These are phyloP conservation scores for Diadumene lineata DNA, from an alignment of 92 coral and sea anemone genomes.

Conservation along the genomic window DNA sequence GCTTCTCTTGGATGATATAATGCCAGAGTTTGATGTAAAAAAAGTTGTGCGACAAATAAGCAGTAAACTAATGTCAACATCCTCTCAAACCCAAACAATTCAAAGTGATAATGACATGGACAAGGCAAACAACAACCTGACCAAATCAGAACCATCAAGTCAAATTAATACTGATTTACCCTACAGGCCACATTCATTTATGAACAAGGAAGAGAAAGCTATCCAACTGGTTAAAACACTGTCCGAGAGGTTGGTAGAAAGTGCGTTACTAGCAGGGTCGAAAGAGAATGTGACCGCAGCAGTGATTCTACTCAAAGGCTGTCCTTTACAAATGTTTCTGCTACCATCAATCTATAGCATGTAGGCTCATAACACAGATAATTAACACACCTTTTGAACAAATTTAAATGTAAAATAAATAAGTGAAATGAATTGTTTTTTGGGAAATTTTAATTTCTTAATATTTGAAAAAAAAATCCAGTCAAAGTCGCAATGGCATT, in stretches of 20 bases:
- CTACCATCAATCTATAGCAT: constrained; percentile 52
- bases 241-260: constrained; percentile 86
- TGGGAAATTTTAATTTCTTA: no score
- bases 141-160: constrained; percentile 4
- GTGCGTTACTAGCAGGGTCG: constrained; percentile 85
- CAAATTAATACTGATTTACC: neutral
- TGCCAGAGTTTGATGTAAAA: constrained; percentile 81
- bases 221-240: constrained; percentile 66
- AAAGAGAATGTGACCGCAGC: constrained; percentile 84
- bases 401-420: no score
- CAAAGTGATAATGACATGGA: constrained; percentile 4
- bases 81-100: no score
- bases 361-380: neutral
- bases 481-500: no score
- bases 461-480: no score
- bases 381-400: no score
- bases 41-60: constrained; percentile 66
- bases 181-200: constrained; percentile 5
- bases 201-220: constrained; percentile 60
- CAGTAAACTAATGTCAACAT: constrained; percentile 22
- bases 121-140: neutral
- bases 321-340: constrained; percentile 81
- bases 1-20: constrained; percentile 75
- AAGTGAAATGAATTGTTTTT: no score
- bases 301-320: constrained; percentile 71